Conservation (phyloP, 92 coral and sea anemone species). For the Epizoanthus scotinus region DNA sequence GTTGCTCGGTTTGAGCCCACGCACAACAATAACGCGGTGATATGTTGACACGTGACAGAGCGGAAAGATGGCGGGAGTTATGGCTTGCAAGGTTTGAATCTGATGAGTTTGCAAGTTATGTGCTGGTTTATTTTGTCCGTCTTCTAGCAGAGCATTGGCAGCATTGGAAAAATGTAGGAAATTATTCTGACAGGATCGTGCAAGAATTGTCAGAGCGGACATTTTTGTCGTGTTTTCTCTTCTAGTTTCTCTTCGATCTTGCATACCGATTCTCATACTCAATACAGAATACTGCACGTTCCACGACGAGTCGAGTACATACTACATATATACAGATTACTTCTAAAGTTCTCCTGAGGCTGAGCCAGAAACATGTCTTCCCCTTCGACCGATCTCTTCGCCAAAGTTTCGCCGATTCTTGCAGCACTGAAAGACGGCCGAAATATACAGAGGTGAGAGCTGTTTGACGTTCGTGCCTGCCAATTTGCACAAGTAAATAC, state of each 20-base stretch:
- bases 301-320: too few species aligned
- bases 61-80: conserved; percentile 40
- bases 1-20: conserved; percentile 6
- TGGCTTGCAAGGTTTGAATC: neutral
- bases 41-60: neutral
- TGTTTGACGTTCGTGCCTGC: neutral
- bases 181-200: too few species aligned
- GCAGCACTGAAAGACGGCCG: conserved; percentile 38
- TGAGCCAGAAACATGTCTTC: conserved; percentile 11
- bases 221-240: neutral
- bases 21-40: neutral
- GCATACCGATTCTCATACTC: too few species aligned
- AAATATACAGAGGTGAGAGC: conserved; percentile 27
- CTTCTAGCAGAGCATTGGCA: too few species aligned
- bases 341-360: too few species aligned
- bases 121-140: neutral
- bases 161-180: too few species aligned
- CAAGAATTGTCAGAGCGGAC: neutral
- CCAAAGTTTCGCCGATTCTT: conserved; percentile 34
- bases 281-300: too few species aligned
- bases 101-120: neutral
- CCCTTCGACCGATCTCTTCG: conserved; percentile 34
- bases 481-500: too few species aligned
- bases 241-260: too few species aligned
- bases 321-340: too few species aligned